Evolutionary conservation across 2,888 invertebrate genomes (phyloP).

Genomic region (Ischnura elegans): DNA sequence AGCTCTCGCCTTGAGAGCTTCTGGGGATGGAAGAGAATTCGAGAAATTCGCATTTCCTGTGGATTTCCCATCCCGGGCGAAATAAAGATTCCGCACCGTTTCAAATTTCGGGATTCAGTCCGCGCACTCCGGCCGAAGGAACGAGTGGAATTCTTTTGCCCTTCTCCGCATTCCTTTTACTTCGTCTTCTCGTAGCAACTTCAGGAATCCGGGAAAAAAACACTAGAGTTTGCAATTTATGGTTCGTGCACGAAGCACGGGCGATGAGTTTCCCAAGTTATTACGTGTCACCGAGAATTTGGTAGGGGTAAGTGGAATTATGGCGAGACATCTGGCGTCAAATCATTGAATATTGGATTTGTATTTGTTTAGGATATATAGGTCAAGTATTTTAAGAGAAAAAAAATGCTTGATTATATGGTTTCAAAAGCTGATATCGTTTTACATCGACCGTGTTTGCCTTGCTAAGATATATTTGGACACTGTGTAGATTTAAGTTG

Average conservation of each 20-base stretch:
- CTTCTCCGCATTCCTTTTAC: not conserved
- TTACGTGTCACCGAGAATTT: not conserved
- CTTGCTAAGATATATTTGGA: no score
- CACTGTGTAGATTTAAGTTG: no score
- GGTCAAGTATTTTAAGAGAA: no score
- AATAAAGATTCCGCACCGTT: not conserved
- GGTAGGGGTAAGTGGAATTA: not conserved
- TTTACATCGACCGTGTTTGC: no score
- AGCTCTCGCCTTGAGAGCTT: not conserved
- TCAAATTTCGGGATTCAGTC: not conserved
- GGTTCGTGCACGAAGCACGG: not conserved
- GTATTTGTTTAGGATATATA: no score
- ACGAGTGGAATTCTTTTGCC: not conserved
- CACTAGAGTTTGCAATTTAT: not conserved
- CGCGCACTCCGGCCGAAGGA: not conserved
- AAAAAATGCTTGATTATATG: no score
- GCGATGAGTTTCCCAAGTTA: not conserved
- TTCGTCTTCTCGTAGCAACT: not conserved
- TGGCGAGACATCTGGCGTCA: not conserved
- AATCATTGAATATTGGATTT: not conserved
- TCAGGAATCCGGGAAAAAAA: not conserved
- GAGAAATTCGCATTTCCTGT: constrained; percentile 2
- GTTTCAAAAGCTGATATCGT: no score
- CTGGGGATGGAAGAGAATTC: not conserved
- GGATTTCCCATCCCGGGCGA: not conserved